phyloP scores from a whole-genome alignment of 2,888 invertebrate genomes.

The Sphaeridia pumilis region DNA sequence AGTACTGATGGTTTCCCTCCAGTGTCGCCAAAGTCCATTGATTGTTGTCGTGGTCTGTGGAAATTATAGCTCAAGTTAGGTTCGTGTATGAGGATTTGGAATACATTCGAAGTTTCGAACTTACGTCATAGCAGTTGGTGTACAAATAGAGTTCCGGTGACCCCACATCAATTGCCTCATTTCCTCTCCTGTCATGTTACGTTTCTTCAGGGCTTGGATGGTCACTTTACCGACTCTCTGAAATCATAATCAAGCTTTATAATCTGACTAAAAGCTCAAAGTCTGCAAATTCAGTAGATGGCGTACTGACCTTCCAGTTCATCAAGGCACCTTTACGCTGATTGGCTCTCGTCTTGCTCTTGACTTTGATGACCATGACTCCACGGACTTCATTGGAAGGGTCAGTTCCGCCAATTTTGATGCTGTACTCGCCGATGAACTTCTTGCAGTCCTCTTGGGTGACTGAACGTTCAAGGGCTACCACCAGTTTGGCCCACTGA shows the following conservation, averaged over 20 bases:
- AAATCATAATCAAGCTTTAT: conserved; percentile 36
- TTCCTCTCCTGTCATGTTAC: conserved; percentile 76
- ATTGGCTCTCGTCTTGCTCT: conserved; percentile 88
- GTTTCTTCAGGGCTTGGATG: conserved; percentile 64
- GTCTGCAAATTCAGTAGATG: not conserved
- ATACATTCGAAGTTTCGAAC: not conserved
- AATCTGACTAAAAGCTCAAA: not conserved
- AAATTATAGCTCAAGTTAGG: not conserved
- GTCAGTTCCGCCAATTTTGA: conserved; percentile 68
- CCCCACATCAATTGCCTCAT: conserved; percentile 83
- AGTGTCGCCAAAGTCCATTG: conserved; percentile 17
- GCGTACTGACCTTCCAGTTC: conserved; percentile 86
- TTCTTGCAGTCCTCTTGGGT: conserved; percentile 78
- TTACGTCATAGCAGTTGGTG: conserved; percentile 53
- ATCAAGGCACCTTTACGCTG: conserved; percentile 89
- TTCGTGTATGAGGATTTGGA: not conserved
- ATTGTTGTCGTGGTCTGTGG: conserved; percentile 25
- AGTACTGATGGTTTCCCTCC: not conserved
- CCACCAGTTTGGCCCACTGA: conserved; percentile 97
- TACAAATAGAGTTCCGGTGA: conserved; percentile 64
- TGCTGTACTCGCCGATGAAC: conserved; percentile 89
- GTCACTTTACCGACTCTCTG: conserved; percentile 71
- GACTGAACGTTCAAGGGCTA: conserved; percentile 86
- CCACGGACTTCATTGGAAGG: conserved; percentile 77
- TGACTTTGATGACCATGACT: conserved; percentile 96